Evolutionary conservation across 2,797 vertebrate species (phyloP).

Genomic region (Tragopan temminckii): DNA sequence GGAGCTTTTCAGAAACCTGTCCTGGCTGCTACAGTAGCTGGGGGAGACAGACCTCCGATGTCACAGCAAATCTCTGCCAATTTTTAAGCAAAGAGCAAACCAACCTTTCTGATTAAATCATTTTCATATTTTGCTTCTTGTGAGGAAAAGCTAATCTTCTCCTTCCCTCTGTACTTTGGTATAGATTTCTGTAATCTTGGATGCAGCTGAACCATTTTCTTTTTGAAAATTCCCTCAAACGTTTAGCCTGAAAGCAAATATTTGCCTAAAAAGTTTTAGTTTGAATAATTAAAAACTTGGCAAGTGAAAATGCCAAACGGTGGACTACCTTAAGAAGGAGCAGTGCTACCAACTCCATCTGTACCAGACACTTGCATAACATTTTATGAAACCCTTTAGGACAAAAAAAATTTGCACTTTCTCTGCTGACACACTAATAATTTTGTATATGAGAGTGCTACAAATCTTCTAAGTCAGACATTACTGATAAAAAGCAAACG

Average conservation of each 20-base stretch:
- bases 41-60: background rate
- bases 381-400: constrained; percentile 39
- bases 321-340: constrained; percentile 55
- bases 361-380: constrained; percentile 38
- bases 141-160: background rate
- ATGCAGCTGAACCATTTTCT: constrained; percentile 26
- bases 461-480: background rate
- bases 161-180: background rate
- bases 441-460: background rate
- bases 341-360: constrained; percentile 25
- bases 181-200: background rate
- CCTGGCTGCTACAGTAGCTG: background rate
- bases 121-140: background rate
- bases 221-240: constrained; percentile 31
- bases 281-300: constrained; percentile 62
- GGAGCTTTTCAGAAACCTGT: background rate
- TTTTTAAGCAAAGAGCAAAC: constrained; percentile 2
- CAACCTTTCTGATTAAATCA: background rate
- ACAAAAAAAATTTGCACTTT: constrained; percentile 23
- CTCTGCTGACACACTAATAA: constrained; percentile 44
- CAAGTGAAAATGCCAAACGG: constrained; percentile 40
- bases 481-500: constrained; percentile 43
- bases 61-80: background rate
- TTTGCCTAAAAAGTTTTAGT: constrained; percentile 46
- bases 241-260: constrained; percentile 50